phyloP scores from a whole-genome alignment of 1,140 invertebrate genomes.

The Neomicropteryx cornuta region DNA sequence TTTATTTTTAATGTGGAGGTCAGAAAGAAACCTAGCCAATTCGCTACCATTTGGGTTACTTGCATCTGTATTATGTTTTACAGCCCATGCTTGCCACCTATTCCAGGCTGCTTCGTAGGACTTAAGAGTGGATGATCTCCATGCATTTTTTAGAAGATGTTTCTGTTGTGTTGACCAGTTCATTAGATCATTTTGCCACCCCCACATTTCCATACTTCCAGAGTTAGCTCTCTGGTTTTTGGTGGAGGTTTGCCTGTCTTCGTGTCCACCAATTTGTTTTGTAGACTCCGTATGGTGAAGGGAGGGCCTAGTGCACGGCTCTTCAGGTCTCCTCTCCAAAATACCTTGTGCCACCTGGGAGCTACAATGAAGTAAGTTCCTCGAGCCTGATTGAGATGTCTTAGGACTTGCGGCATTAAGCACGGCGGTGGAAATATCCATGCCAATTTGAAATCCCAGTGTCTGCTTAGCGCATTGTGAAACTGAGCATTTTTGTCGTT shows the following conservation, averaged over 20 bases:
- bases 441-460: conserved; percentile 15
- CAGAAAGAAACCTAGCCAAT: too few relatives aligned
- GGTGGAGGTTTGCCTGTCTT: conserved; percentile 6
- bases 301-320: conserved; percentile 10
- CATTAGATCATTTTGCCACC: conserved; percentile 8
- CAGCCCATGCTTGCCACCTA: conserved; percentile 9
- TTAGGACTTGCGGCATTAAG: conserved; percentile 16
- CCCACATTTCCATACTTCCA: conserved; percentile 15
- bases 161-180: conserved; percentile 4
- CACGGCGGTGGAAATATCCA: conserved; percentile 18
- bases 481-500: conserved; percentile 14
- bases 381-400: conserved; percentile 12
- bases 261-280: conserved; percentile 12
- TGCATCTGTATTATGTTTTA: too few relatives aligned
- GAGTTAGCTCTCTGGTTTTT: conserved; percentile 5
- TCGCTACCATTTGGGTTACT: too few relatives aligned
- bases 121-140: conserved; percentile 11
- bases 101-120: conserved; percentile 10
- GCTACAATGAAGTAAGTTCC: conserved; percentile 11
- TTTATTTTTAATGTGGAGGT: too few relatives aligned
- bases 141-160: conserved; percentile 8
- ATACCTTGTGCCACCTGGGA: conserved; percentile 16
- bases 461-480: conserved; percentile 16
- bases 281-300: conserved; percentile 10
- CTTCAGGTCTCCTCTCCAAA: conserved; percentile 16